phyloP scores from a whole-genome alignment of 2,888 invertebrate genomes.

The Acanthopleura granulata region DNA sequence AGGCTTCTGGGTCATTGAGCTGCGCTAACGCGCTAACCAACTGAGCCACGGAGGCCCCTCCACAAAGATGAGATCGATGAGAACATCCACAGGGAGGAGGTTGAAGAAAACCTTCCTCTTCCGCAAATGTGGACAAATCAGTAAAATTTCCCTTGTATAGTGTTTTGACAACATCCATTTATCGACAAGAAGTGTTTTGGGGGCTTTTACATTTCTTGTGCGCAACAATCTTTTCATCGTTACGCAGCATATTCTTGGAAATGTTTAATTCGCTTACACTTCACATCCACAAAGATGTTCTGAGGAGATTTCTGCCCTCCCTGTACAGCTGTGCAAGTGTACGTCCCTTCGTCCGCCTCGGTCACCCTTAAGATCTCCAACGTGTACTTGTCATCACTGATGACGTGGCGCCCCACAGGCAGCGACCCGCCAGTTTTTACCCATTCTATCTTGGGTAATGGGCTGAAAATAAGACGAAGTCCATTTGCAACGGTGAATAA shows the following conservation, averaged over 20 bases:
- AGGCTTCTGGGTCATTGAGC: too few relatives aligned
- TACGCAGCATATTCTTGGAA: too few relatives aligned
- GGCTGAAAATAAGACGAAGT: not conserved
- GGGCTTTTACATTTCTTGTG: too few relatives aligned
- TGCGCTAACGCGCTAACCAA: too few relatives aligned
- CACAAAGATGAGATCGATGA: too few relatives aligned
- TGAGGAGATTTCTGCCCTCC: not conserved
- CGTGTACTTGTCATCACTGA: conserved; percentile 9
- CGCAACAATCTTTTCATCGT: not conserved
- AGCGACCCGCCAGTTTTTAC: not conserved
- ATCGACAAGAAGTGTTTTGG: too few relatives aligned
- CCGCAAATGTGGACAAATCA: too few relatives aligned
- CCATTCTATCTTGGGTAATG: conserved; percentile 16
- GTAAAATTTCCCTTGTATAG: too few relatives aligned
- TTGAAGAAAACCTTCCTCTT: too few relatives aligned
- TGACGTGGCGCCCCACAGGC: conserved; percentile 11
- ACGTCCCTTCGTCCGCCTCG: conserved; percentile 27
- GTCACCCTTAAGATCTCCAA: conserved; percentile 25
- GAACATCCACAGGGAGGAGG: too few relatives aligned
- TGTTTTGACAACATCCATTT: too few relatives aligned
- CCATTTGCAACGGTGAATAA: not conserved
- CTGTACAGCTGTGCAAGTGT: conserved; percentile 25
- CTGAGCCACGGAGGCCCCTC: too few relatives aligned
- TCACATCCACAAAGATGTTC: conserved; percentile 25
- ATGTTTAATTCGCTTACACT: conserved; percentile 30